phyloP scores from a whole-genome alignment of 2,888 invertebrate species.

The Carpatolechia fugitivella region DNA sequence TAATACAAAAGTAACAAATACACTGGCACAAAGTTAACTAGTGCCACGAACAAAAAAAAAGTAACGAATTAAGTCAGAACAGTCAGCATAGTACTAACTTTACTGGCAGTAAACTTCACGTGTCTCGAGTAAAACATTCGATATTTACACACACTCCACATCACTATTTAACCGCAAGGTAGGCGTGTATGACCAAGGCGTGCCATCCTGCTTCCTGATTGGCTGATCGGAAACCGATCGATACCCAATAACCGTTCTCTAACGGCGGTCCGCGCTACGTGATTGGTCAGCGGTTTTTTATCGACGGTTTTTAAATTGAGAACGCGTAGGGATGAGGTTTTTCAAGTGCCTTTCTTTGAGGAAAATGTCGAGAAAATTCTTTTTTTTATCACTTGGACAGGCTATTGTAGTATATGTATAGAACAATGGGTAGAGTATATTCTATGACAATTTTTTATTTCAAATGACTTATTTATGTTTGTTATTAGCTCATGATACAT shows the following conservation, averaged over 20 bases:
- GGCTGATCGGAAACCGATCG: constrained; percentile 76
- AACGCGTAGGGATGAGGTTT: not conserved
- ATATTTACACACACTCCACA: not conserved
- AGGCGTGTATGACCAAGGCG: constrained; percentile 20
- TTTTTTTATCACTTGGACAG: no score
- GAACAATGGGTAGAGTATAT: no score
- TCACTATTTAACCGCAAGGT: not conserved
- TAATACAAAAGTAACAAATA: no score
- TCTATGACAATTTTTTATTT: no score
- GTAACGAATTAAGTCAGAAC: no score
- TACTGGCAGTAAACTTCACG: no score
- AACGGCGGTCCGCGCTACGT: not conserved
- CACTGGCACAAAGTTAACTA: no score
- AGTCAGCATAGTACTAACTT: no score
- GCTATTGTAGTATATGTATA: no score
- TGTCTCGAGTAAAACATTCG: not conserved
- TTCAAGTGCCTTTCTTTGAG: not conserved
- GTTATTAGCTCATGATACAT: no score
- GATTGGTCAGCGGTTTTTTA: constrained; percentile 12
- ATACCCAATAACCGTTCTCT: constrained; percentile 61
- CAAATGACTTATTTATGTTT: no score
- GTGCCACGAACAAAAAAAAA: no score
- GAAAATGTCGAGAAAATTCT: constrained; percentile 3
- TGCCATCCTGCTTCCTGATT: constrained; percentile 43
- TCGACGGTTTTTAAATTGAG: not conserved